Percentiles rank a stretch among this genome's conserved stretches.
Conservation (phyloP, 1,140 invertebrate genomes). For the Drosophila kohkoa region DNA sequence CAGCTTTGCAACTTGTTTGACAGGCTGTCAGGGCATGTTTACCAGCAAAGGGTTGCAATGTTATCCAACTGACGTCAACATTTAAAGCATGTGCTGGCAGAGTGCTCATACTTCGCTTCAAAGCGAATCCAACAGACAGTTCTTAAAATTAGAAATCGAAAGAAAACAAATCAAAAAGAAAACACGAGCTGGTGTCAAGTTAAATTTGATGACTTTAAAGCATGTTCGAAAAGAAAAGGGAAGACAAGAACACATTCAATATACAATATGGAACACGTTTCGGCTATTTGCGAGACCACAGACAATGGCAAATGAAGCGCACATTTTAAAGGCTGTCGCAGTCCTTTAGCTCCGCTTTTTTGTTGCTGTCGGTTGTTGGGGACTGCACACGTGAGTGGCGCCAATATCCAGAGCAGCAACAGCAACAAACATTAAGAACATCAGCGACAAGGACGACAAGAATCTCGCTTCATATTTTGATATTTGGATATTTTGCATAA, state of each 20-base stretch:
- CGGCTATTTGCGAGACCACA: slow-evolving; percentile 5
- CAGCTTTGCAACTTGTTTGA: slow-evolving; percentile 78
- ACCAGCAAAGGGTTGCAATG: slow-evolving; percentile 63
- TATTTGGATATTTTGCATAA: slow-evolving; percentile 68
- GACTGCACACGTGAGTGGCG: slow-evolving; percentile 10
- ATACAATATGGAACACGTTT: slow-evolving; percentile 5
- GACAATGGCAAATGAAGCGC: slow-evolving; percentile 15
- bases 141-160: slow-evolving; percentile 10
- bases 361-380: background rate
- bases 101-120: slow-evolving; percentile 5
- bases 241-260: background rate
- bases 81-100: slow-evolving; percentile 64
- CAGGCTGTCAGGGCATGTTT: slow-evolving; percentile 75
- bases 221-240: background rate
- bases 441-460: slow-evolving; percentile 7
- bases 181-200: background rate
- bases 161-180: background rate
- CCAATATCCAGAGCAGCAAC: background rate
- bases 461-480: slow-evolving; percentile 25
- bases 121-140: background rate
- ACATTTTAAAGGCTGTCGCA: background rate
- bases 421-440: background rate
- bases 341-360: slow-evolving; percentile 11
- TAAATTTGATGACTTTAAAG: slow-evolving; percentile 3
- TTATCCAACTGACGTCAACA: slow-evolving; percentile 66